Percentiles rank a stretch among this genome's conserved stretches.
Conservation (phyloP, 2,888 invertebrate genomes). For the Cryptocephalus primarius region DNA sequence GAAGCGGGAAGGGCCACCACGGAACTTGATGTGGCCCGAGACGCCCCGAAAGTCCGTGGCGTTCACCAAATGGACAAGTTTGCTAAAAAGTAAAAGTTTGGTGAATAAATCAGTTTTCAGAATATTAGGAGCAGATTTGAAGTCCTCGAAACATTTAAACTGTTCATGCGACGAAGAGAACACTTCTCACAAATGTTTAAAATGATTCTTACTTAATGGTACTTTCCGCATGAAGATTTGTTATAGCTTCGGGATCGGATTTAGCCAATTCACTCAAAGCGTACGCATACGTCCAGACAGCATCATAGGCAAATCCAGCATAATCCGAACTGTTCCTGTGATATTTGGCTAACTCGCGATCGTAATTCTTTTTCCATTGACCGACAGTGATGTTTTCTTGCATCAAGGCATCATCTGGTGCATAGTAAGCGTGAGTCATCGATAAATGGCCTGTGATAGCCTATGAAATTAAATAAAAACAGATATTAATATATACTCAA, state of each 20-base stretch:
- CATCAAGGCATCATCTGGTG: conserved; percentile 46
- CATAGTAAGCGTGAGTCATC: conserved; percentile 57
- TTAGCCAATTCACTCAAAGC: conserved; percentile 55
- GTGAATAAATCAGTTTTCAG: neutral
- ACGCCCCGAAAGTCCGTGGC: conserved; percentile 62
- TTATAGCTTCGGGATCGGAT: conserved; percentile 47
- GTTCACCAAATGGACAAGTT: conserved; percentile 50
- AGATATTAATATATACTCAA: too few species aligned
- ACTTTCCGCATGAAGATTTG: conserved; percentile 42
- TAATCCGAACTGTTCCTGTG: conserved; percentile 48
- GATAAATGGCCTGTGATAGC: conserved; percentile 65
- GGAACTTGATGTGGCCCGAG: conserved; percentile 60
- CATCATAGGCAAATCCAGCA: conserved; percentile 70
- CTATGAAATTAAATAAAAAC: conserved; percentile 25
- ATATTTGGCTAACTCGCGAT: too few species aligned
- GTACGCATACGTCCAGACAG: conserved; percentile 68
- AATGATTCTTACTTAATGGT: conserved; percentile 38
- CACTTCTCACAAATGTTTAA: too few species aligned
- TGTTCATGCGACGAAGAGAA: too few species aligned
- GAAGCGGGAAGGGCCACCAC: conserved; percentile 55
- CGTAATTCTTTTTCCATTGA: conserved; percentile 43
- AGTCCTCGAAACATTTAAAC: too few species aligned
- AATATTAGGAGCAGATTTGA: neutral
- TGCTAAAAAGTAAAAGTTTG: conserved; percentile 31
- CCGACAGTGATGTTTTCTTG: conserved; percentile 54